These are phyloP conservation scores for Hydropsyche betteni DNA, from an alignment of 2,888 invertebrate species.

Conservation along the genomic window DNA sequence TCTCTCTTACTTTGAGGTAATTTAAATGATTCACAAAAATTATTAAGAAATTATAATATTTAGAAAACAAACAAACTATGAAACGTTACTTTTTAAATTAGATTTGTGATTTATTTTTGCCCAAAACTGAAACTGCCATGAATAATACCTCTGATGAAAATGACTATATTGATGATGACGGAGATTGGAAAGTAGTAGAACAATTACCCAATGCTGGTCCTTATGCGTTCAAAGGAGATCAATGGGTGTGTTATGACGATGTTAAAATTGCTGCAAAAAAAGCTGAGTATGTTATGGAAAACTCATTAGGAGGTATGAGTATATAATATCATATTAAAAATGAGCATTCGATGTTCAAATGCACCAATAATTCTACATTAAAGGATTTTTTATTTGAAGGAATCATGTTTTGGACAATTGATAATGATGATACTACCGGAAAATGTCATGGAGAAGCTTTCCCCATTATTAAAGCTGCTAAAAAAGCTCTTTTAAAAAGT, in stretches of 20 bases:
- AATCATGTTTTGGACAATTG: slow-evolving; percentile 78
- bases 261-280: slow-evolving; percentile 69
- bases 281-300: slow-evolving; percentile 71
- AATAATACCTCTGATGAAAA: neutral
- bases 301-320: slow-evolving; percentile 67
- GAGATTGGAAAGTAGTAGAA: slow-evolving; percentile 70
- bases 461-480: slow-evolving; percentile 75
- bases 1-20: too few species aligned
- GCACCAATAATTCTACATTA: neutral
- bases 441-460: slow-evolving; percentile 73
- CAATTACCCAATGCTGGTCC: slow-evolving; percentile 73
- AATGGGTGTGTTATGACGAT: slow-evolving; percentile 81
- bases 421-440: slow-evolving; percentile 73
- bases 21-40: too few species aligned
- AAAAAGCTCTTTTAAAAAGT: slow-evolving; percentile 66
- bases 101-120: slow-evolving; percentile 16
- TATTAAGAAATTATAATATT: too few species aligned
- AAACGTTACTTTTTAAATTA: too few species aligned
- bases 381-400: slow-evolving; percentile 53
- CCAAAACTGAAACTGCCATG: neutral
- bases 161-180: slow-evolving; percentile 58
- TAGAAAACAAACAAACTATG: too few species aligned
- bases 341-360: neutral
- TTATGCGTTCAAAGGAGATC: slow-evolving; percentile 72
- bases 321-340: too few species aligned